phyloP scores from a whole-genome alignment of 2,113 vertebrate genomes.

The Gnathonemus echidnorhynchus region DNA sequence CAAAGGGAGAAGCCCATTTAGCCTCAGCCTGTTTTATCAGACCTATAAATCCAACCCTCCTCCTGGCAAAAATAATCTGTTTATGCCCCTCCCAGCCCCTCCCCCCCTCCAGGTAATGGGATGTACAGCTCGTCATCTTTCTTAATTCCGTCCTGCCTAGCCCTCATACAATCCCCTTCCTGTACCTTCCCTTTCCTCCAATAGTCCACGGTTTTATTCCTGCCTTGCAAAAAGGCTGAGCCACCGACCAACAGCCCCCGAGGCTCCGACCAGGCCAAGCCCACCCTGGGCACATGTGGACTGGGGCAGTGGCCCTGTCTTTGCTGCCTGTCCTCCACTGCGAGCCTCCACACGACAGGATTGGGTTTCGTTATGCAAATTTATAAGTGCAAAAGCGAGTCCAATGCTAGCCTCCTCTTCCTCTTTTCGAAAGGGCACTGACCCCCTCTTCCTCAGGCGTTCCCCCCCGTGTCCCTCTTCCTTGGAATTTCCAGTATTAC shows the following conservation, averaged over 20 bases:
- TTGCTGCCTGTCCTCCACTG: conserved; percentile 20
- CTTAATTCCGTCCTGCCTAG: not conserved
- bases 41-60: conserved; percentile 11
- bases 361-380: conserved; percentile 39
- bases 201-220: not conserved
- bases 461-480: conserved; percentile 28
- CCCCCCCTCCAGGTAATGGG: not conserved
- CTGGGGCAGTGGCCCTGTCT: conserved; percentile 15
- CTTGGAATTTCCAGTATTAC: conserved; percentile 53
- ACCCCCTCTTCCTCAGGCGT: conserved; percentile 21
- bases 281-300: conserved; percentile 37
- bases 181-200: not conserved
- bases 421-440: conserved; percentile 24
- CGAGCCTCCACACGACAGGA: conserved; percentile 17
- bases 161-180: not conserved
- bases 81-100: not conserved
- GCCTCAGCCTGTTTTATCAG: not conserved
- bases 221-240: not conserved
- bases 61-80: conserved; percentile 26
- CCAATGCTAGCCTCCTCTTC: conserved; percentile 42
- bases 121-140: not conserved
- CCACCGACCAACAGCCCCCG: conserved; percentile 1
- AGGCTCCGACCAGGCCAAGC: not conserved
- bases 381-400: conserved; percentile 57
- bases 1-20: not conserved